Base-by-base conservation (phyloP, 2,888 invertebrate genomes). In the Mantis religiosa region DNA sequence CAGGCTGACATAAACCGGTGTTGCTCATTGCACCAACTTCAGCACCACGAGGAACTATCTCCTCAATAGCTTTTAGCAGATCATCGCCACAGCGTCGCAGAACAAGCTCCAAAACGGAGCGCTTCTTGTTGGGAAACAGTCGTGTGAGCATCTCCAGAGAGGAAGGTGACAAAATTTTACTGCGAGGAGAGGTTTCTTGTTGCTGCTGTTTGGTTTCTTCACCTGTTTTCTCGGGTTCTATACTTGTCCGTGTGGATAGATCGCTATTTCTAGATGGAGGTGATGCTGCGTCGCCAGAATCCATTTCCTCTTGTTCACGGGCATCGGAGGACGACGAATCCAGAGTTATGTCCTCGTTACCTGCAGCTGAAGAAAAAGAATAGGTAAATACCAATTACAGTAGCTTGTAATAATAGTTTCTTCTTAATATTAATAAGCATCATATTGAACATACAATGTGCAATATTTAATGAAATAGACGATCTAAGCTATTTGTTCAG, bases 81-180 rank as follows among this genome's bases (percentile, higher is more conserved):
- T 99, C 98, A 91, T 98, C 97, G 92, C 98, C 98, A 93, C 98
- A 98, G 81, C 98, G 96, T 91, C 98, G 97, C 84, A 99, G 94
- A n/a, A 98, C 98, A 91, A 98, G 94, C 92, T 99, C 98, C 87
- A 99, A 93, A 1, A 98, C 98, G 0, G 97, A 96, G 1, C 97
- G 94, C 92, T 98, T 98, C 91, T 98, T 97, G 91, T 97, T 97
- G 0, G 98, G 98, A 92, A 99, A 99, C 81, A 99, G 94, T 91
- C 97, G 96, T 20, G 96, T 95, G 83, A 99, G 94, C 94, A 99
- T 97, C 91, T 98, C 98, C 85, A 94, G 90, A 15, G 94, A 93
- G 12, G 92, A 97, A 93, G 88, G 97, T 87, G 83, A 92, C 90
- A 90, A 54, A 87, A 87, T 25, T 88, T 82, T 91, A 84, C 28